Base-by-base conservation (phyloP, 2,888 invertebrate genomes). In the Rotaria socialis region DNA sequence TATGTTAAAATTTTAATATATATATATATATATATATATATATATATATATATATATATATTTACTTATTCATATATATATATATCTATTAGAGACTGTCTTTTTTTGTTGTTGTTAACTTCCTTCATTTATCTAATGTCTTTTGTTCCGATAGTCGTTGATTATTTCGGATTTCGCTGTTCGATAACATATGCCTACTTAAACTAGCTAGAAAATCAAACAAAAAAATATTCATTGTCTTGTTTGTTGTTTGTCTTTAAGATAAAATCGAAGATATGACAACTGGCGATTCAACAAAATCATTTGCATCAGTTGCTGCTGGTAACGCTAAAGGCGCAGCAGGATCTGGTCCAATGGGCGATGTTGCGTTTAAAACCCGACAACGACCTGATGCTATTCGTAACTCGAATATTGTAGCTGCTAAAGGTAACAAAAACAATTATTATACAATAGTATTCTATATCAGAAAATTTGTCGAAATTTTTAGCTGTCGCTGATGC, bases 401-500 rank as follows among this genome's bases (percentile, higher is more conserved):
- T 50, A 85, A 87, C 43, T 84, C 84, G 4, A 87, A 86, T 50
- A 87, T 86, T 41, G 55, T 84, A 41, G 87, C 87, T 43, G 87
- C 87, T 1, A 86, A 86, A 60, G 55, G 97, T 86, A 93, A 93
- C 88, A 97, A 86, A 99, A 97, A 35, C 3, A 52, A 52, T 52
- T 14, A 52, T 16, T 16, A 94, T 96, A 87, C 87, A 87, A 86
- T 84, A 74, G 86, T 19, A 35, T 52, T 85, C 84, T 41, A 85
- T 24, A 93, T 94, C 87, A 92, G 2, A 67, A 67, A 35, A 4
- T 16, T 5, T 0, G 10, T 14, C 0, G 1, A 35, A 6, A 22
- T 24, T 75, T 80, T 8, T 80, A 97, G 97, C 98, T 92, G 97
- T 99, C 86, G 95, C 97, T 88, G 96, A 97, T 95, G 97, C 98